Evolutionary conservation across 2,888 invertebrate genomes (phyloP).

Genomic region (Euclidia mi): DNA sequence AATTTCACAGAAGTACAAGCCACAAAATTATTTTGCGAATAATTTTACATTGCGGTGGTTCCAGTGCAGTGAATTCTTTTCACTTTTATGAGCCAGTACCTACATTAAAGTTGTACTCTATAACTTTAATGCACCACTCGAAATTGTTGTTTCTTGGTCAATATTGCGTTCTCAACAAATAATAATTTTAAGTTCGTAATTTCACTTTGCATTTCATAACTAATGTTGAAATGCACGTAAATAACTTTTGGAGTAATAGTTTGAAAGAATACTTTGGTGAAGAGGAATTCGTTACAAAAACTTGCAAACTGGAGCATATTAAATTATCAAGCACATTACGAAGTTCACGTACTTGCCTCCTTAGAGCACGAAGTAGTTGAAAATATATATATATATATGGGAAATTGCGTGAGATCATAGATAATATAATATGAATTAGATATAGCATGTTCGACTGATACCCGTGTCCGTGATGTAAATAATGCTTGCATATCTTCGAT

Average conservation of each 20-base stretch:
- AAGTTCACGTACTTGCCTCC: slow-evolving; percentile 10
- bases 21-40: slow-evolving; percentile 12
- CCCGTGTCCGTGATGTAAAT: too few species aligned
- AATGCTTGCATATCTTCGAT: too few species aligned
- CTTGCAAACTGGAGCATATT: slow-evolving; percentile 17
- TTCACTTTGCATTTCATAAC: slow-evolving; percentile 22
- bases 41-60: slow-evolving; percentile 29
- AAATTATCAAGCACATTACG: slow-evolving; percentile 25
- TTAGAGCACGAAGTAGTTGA: slow-evolving; percentile 1
- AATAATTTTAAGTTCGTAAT: slow-evolving; percentile 19
- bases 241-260: slow-evolving; percentile 9
- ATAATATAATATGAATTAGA: too few species aligned
- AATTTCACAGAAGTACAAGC: slow-evolving; percentile 5
- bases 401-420: too few species aligned
- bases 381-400: neutral
- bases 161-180: slow-evolving; percentile 25
- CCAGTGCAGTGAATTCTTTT: slow-evolving; percentile 31
- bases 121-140: slow-evolving; percentile 42
- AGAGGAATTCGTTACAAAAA: slow-evolving; percentile 4
- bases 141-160: slow-evolving; percentile 40
- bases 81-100: slow-evolving; percentile 38
- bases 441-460: too few species aligned
- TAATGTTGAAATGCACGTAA: slow-evolving; percentile 24
- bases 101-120: slow-evolving; percentile 28
- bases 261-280: neutral